A percentile compares a stretch with the other conserved stretches of the same genome.
Conservation (phyloP, 2,113 vertebrate species). For the Platichthys stellatus region DNA sequence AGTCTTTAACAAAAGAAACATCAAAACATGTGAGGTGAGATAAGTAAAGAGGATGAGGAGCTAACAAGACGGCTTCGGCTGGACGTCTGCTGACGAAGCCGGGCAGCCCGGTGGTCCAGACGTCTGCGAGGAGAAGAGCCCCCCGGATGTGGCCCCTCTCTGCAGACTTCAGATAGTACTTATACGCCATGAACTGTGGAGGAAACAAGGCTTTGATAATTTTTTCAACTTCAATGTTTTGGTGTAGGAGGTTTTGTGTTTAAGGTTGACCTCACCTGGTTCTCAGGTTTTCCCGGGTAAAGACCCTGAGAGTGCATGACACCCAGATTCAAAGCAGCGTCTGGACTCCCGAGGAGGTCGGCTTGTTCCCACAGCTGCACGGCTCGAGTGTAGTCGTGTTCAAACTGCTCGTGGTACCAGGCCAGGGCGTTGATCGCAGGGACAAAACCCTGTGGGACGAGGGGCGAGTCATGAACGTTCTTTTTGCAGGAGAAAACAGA, state of each 20-base stretch:
- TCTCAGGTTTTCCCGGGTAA: slow-evolving; percentile 78
- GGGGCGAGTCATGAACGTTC: background rate
- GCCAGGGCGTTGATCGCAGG: slow-evolving; percentile 84
- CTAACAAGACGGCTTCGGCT: slow-evolving; percentile 80
- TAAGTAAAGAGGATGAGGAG: background rate
- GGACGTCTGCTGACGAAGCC: slow-evolving; percentile 73
- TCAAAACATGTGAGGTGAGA: background rate
- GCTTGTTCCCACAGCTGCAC: slow-evolving; percentile 83
- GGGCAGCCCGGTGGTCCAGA: slow-evolving; percentile 81
- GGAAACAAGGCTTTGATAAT: background rate
- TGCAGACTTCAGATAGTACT: slow-evolving; percentile 81
- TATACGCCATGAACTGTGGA: slow-evolving; percentile 79
- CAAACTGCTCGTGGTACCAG: slow-evolving; percentile 84
- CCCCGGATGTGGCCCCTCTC: slow-evolving; percentile 77
- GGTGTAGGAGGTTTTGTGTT: too few species aligned
- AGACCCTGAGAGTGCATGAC: slow-evolving; percentile 77
- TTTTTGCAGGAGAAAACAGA: background rate
- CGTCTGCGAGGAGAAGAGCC: slow-evolving; percentile 70
- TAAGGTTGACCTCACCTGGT: slow-evolving; percentile 56
- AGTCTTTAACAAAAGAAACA: background rate
- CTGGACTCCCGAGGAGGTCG: slow-evolving; percentile 71
- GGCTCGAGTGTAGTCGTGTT: slow-evolving; percentile 77
- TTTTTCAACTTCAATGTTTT: too few species aligned
- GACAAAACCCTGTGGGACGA: slow-evolving; percentile 74
- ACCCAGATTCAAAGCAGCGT: slow-evolving; percentile 85